phyloP scores from a whole-genome alignment of 2,113 vertebrate genomes.

The Megaceryle maxima region DNA sequence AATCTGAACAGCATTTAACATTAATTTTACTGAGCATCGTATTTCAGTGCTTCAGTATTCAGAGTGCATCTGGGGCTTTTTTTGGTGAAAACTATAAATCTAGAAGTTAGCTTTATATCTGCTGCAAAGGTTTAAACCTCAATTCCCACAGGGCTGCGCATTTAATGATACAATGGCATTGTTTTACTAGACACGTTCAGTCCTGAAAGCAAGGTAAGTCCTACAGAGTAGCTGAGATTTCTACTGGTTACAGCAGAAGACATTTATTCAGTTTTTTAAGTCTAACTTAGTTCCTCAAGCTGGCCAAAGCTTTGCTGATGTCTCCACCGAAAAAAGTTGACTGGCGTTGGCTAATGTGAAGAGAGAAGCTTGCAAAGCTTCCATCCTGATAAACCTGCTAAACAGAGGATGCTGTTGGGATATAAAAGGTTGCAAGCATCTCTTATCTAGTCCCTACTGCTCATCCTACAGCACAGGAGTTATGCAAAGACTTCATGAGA shows the following conservation, averaged over 20 bases:
- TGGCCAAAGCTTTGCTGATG: neutral
- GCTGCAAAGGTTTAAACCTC: slow-evolving; percentile 5
- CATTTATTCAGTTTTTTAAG: neutral
- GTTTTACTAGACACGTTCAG: neutral
- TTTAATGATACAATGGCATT: slow-evolving; percentile 4
- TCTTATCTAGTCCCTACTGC: neutral
- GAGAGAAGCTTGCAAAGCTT: neutral
- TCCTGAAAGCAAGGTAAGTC: neutral
- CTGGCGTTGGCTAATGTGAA: neutral
- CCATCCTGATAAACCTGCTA: neutral
- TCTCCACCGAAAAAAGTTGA: neutral
- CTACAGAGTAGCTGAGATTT: neutral
- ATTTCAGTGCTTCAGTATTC: neutral
- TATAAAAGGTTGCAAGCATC: neutral
- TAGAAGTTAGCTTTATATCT: neutral
- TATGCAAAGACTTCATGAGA: neutral
- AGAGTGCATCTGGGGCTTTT: neutral
- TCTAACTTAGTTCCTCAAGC: neutral
- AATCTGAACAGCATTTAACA: slow-evolving; percentile 5
- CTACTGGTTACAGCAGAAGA: neutral
- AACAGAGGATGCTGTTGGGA: neutral
- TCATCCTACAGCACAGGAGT: neutral
- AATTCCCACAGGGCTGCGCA: neutral
- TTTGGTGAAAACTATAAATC: neutral
- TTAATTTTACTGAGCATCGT: neutral